Evolutionary conservation across 2,113 vertebrate genomes (phyloP).

Genomic region (Oceanites oceanicus): DNA sequence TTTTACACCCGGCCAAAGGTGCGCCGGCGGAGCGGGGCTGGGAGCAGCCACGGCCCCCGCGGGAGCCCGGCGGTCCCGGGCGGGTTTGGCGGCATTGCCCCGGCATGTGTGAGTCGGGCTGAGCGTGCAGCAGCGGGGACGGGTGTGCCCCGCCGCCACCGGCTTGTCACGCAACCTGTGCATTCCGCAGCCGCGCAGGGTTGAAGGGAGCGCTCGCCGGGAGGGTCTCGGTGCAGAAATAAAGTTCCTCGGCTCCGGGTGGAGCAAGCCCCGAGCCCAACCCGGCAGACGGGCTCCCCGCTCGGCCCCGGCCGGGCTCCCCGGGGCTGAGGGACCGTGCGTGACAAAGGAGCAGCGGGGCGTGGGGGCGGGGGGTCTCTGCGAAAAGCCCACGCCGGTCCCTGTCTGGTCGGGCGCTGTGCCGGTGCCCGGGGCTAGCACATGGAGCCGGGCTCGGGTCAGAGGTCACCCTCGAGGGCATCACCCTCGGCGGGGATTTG

Average conservation of each 20-base stretch:
- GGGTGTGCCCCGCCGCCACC: neutral
- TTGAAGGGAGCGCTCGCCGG: neutral
- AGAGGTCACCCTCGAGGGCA: slow-evolving; percentile 66
- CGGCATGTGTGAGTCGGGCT: neutral
- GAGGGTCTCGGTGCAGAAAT: neutral
- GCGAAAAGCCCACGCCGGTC: neutral
- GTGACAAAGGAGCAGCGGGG: neutral
- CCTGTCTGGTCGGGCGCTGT: neutral
- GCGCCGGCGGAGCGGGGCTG: neutral
- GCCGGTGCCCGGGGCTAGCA: neutral
- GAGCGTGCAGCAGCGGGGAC: neutral
- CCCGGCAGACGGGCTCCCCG: neutral
- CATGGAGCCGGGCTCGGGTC: slow-evolving; percentile 55
- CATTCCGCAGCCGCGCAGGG: neutral
- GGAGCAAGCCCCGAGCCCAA: neutral
- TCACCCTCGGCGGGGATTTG: slow-evolving; percentile 25
- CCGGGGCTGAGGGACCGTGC: neutral
- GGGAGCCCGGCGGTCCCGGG: neutral
- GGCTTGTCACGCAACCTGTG: neutral
- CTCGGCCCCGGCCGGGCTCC: too few relatives aligned
- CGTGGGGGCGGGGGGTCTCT: neutral
- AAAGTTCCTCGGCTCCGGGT: neutral
- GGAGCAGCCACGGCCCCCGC: neutral
- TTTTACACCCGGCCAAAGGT: neutral
- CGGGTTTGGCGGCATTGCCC: too few relatives aligned